phyloP scores from a whole-genome alignment of 2,113 vertebrate species.

The Paradisaea rubra region DNA sequence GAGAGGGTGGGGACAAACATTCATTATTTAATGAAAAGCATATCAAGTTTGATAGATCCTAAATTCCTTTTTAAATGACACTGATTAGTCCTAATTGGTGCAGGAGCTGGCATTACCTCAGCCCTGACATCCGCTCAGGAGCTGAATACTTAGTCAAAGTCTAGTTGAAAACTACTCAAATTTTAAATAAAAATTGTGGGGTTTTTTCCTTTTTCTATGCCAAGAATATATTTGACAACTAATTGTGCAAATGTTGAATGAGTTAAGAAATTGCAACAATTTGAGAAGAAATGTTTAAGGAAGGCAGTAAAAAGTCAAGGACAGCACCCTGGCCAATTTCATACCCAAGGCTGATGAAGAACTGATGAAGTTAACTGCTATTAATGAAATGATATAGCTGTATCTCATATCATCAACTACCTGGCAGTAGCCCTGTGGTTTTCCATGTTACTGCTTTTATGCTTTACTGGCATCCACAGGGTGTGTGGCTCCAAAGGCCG shows the following conservation, averaged over 20 bases:
- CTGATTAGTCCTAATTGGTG: background rate
- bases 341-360: background rate
- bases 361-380: background rate
- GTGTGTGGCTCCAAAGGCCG: background rate
- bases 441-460: background rate
- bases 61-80: background rate
- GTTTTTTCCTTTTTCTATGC: accelerated
- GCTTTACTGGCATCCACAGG: background rate
- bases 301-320: background rate
- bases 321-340: background rate
- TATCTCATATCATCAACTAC: accelerated
- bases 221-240: background rate
- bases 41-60: background rate
- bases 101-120: background rate
- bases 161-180: background rate
- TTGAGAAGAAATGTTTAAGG: background rate
- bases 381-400: background rate
- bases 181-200: background rate
- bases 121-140: background rate
- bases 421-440: background rate
- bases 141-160: background rate
- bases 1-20: background rate
- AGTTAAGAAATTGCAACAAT: background rate
- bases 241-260: background rate
- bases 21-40: background rate